Evolutionary conservation across 2,888 invertebrate species (phyloP).

Genomic region (Sesia apiformis): DNA sequence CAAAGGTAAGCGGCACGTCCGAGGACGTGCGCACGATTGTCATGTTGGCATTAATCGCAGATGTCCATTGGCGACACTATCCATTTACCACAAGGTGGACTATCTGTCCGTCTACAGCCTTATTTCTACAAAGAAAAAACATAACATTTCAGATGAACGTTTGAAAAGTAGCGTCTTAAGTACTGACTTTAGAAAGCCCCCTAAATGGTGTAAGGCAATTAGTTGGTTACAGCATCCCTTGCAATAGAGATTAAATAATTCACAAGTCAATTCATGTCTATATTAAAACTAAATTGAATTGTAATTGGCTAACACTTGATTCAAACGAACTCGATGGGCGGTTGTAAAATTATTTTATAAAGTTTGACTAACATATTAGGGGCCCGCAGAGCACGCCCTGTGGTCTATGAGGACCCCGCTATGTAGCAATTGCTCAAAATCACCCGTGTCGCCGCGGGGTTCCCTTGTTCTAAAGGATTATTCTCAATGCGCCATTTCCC

Average conservation of each 20-base stretch:
- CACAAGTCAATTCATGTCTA: background rate
- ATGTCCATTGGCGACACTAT: too few species aligned
- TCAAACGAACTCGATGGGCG: background rate
- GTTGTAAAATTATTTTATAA: constrained; percentile 19
- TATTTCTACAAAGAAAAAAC: too few species aligned
- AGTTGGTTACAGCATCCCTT: too few species aligned
- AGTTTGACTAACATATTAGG: constrained; percentile 43
- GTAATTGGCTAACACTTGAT: constrained; percentile 1
- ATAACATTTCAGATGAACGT: too few species aligned
- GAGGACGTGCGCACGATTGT: too few species aligned
- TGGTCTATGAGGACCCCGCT: constrained; percentile 30
- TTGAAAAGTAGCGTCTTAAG: too few species aligned
- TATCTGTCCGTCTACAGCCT: too few species aligned
- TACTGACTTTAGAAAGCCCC: too few species aligned
- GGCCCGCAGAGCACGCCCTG: constrained; percentile 60
- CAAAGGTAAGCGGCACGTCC: too few species aligned
- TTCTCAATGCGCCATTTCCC: background rate
- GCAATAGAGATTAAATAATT: background rate
- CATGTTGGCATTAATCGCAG: too few species aligned
- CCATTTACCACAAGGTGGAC: too few species aligned
- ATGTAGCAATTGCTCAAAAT: constrained; percentile 36
- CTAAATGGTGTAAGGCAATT: too few species aligned
- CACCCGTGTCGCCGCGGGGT: constrained; percentile 34
- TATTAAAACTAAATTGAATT: constrained; percentile 5
- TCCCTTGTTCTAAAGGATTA: constrained; percentile 1